phyloP scores from a whole-genome alignment of 64 coral and sea anemone genomes.

The Montipora capricornis region DNA sequence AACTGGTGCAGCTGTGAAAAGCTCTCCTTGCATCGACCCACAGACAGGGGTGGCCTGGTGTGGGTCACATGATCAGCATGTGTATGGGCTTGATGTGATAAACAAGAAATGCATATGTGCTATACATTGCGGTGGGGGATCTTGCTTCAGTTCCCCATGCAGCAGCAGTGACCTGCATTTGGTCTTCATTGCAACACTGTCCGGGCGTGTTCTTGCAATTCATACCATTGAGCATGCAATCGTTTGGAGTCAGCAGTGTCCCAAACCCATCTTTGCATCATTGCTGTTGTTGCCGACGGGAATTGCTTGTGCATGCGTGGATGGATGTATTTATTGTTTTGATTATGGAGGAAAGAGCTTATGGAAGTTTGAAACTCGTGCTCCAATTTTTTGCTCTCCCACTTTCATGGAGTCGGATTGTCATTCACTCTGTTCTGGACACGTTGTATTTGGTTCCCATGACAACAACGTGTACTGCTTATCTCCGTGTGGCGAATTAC shows the following conservation, averaged over 20 bases:
- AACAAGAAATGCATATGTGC: conserved; percentile 37
- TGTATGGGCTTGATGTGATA: conserved; percentile 81
- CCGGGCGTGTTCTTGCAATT: conserved; percentile 72
- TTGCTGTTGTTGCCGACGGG: conserved; percentile 56
- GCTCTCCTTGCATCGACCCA: conserved; percentile 85
- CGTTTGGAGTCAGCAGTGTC: conserved; percentile 74
- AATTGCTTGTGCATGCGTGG: conserved; percentile 75
- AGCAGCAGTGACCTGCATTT: conserved; percentile 57
- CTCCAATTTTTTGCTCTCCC: conserved; percentile 83
- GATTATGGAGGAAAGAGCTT: conserved; percentile 40
- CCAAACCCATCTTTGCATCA: conserved; percentile 93
- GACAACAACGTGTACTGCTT: conserved; percentile 83
- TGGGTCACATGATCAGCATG: conserved; percentile 90
- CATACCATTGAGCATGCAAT: conserved; percentile 31
- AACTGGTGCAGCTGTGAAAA: conserved; percentile 85
- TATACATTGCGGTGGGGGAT: conserved; percentile 78
- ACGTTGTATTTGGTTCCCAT: conserved; percentile 84
- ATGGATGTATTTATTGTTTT: conserved; percentile 73
- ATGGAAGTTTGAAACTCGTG: conserved; percentile 71
- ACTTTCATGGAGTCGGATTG: not conserved
- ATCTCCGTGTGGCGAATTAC: conserved; percentile 55
- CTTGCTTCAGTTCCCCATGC: conserved; percentile 92
- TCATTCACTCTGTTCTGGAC: not conserved
- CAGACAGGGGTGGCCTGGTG: conserved; percentile 88
- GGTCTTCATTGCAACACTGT: conserved; percentile 80